These are phyloP conservation scores for Lepidurus apus DNA, from an alignment of 1,140 invertebrate genomes.

Conservation along the genomic window DNA sequence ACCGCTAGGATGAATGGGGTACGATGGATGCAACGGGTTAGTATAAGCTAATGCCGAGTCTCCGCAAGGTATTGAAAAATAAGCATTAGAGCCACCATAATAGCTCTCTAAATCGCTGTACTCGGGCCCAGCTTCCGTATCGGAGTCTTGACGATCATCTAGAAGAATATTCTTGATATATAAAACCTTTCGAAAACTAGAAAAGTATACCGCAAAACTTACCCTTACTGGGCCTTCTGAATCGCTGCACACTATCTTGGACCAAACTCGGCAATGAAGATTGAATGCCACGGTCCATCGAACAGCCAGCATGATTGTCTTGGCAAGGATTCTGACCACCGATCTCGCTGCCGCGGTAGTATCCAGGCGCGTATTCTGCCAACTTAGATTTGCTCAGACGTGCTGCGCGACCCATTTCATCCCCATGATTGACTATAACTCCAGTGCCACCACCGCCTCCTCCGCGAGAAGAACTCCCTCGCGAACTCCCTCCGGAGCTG, in stretches of 20 bases:
- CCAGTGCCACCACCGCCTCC: neutral
- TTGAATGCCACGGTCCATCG: conserved; percentile 12
- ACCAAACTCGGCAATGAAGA: conserved; percentile 10
- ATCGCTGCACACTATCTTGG: conserved; percentile 1
- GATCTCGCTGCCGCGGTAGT: neutral
- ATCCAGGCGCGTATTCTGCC: neutral
- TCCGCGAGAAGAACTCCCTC: neutral
- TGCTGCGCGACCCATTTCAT: neutral
- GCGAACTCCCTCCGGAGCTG: neutral
- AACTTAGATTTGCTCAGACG: conserved; percentile 5
- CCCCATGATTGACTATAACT: neutral
- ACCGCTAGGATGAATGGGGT: neutral
- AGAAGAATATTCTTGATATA: neutral
- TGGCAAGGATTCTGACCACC: neutral
- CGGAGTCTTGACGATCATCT: neutral
- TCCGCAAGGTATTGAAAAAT: conserved; percentile 22
- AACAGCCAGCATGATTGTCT: neutral
- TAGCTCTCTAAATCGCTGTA: conserved; percentile 4
- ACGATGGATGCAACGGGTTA: neutral
- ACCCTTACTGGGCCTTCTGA: conserved; percentile 2
- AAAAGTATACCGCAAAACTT: neutral
- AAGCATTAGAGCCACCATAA: conserved; percentile 9
- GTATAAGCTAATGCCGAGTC: conserved; percentile 6
- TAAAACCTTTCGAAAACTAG: neutral
- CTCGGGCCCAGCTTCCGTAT: neutral